phyloP scores from a whole-genome alignment of 2,113 vertebrate genomes.

The Marmota flaviventris region DNA sequence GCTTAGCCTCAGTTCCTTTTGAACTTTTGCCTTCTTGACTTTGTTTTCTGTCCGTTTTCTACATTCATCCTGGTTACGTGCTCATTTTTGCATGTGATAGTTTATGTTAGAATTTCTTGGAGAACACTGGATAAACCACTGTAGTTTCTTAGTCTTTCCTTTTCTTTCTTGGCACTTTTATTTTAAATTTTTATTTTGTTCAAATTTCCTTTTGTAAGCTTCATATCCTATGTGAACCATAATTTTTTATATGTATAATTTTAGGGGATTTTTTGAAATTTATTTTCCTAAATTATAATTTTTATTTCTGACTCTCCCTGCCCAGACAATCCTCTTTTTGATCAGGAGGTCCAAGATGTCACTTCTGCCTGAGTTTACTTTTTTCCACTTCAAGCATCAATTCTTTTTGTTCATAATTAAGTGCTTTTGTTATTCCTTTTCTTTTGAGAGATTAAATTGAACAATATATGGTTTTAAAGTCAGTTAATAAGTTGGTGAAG shows the following conservation, averaged over 20 bases:
- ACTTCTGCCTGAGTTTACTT: not conserved
- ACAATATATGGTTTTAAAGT: not conserved
- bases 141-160: not conserved
- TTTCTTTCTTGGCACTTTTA: slow-evolving; percentile 32
- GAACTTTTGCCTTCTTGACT: not conserved
- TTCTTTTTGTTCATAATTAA: slow-evolving; percentile 20
- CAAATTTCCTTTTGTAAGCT: not conserved
- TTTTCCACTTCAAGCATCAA: not conserved
- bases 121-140: not conserved
- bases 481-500: not conserved
- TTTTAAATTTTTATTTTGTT: not conserved
- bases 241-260: not conserved
- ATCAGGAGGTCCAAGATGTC: not conserved
- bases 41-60: not conserved
- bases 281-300: not conserved
- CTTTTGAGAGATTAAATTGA: slow-evolving; percentile 29
- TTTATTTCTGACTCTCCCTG: not conserved
- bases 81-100: not conserved
- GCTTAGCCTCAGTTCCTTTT: not conserved
- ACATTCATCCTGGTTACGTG: not conserved
- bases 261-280: slow-evolving; percentile 14
- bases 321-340: not conserved
- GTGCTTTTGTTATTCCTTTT: slow-evolving; percentile 1
- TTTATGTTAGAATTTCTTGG: not conserved
- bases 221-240: not conserved